Base-by-base conservation (phyloP, 2,797 vertebrate genomes). In the Coendou prehensilis region DNA sequence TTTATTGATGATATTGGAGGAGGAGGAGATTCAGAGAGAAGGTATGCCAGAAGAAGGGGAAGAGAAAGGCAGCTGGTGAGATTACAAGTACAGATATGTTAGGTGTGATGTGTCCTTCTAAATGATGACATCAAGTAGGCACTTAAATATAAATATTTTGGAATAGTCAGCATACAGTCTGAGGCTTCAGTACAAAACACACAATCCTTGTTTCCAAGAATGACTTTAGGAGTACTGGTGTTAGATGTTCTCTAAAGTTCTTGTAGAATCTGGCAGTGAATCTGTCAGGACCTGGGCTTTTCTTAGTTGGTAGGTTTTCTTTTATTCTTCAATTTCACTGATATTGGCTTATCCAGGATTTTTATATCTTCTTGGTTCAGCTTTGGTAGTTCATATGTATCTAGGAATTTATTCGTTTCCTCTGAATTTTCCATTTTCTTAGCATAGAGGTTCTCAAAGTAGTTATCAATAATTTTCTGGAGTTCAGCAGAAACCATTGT, bases 121-220 rank as follows among this genome's bases (percentile, higher is more conserved):
- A 76, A 76, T 92, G 9, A 33, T 20, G 14, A 50, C 63, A 78
- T 67, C 28, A 87, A 37, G 17, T 78, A 94, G 64, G 45, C 50
- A 96, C 61, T 89, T 91, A 64, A 89, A 91, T 86, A 52, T 78
- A 93, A 79, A 37, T 73, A 13, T 56, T 95, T 85, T 90, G 26
- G 45, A 78, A 83, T 79, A 86, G 59, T 89, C 37, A 84, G 15
- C 87, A 82, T 71, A 85, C 37, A 93, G 80, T 71, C 47, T 78
- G 63, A 9, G 17, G 6, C 41, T 93, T 93, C 37, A 67, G 45
- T 73, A 85, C 92, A 94, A 96, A 91, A 90, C 26, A 94, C 59
- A 84, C 37, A 92, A 33, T 82, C 64, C 15, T 67, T 67, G 64
- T 14, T 67, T 67, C 64, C 33, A 67, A n/a, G 64, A 67, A 67